Base-by-base conservation (phyloP, 2,888 invertebrate species). In the Caenorhabditis doughertyi region DNA sequence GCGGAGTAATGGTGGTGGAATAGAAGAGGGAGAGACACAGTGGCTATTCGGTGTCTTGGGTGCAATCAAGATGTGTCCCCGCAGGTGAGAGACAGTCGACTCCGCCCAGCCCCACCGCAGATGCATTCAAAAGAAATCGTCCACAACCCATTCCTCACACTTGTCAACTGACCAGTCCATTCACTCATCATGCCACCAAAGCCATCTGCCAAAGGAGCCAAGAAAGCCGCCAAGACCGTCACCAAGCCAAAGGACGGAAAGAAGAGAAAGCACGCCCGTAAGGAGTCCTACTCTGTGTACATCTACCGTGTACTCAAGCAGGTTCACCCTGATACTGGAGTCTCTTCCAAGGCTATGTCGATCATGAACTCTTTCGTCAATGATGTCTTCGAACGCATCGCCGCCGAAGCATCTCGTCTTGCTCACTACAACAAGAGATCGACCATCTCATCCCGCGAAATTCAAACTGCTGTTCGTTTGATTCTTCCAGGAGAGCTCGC, bases 321-420 rank as follows among this genome's bases (percentile, higher is more conserved):
- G 85, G 90, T 90, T n/a, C 94, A 94, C 85, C 94, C 94, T 0
- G 94, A 95, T 91, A 93, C 94, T 49, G 94, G 95, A 0, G 94
- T 95, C 67, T 94, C 95, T 0, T 94, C 93, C 27, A 95, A 95
- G 87, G 94, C 95, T 16, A 60, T 60, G 60, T 60, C 60, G 25
- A 95, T 95, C 85, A 95, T 95, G 95, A 95, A 95, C 87, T 94
- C 94, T 88, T 95, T 95, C 83, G 94, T 95, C 0, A 95, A 94
- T 85, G 95, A 95, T 87, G 94, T 95, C 89, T 93, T 95, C 89
- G 95, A 95, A 91, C 94, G 94, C 55, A 94, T 95, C 51, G 95
- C 95, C 0, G 92, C 93, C 0, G 91, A 91, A 79, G 88, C 91
- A 8, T 89, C 89, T 32, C 94, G 94, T 64, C 90, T 95, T 77